Evolutionary conservation across 2,113 vertebrate genomes (phyloP), one percentile per base, ranked within the genome.

Genomic region (Balaenoptera acutorostrata): DNA sequence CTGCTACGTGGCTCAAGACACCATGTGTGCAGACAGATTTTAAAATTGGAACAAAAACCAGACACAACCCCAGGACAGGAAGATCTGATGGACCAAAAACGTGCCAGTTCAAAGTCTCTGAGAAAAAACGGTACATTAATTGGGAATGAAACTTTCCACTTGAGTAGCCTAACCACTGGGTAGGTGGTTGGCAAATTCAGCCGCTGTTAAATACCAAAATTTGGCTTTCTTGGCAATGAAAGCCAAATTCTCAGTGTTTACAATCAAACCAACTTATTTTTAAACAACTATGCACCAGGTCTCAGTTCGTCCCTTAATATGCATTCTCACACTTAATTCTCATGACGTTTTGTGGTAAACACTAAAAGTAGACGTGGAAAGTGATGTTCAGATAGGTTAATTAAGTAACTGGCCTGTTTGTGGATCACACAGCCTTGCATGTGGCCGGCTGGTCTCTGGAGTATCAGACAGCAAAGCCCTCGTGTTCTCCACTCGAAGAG

Each of bases 41-140:
- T 90, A 96, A 95, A 96, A 97, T 68, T 6, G n/a, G 78, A 97
- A 97, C 96, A 94, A 97, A 98, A 97, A 92, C 96, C 97, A 98
- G 97, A 95, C 78, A 64, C 72, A 95, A 94, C 91, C 91, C 86
- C 69, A 93, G 94, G 97, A 97, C 31, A 97, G 89, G 97, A 89
- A 97, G 92, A 96, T 68, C 57, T 61, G 75, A 95, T 89, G 93
- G 88, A 80, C 85, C 93, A 97, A 97, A 97, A 93, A 81, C 6
- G 59, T 12, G 93, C 25, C 90, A 96, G 52, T 66, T 97, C 88
- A n/a, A 72, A 95, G 88, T 88, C 71, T 89, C 93, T 88, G 82
- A 84, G 90, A 97, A 97, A 97, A 97, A 97, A 96, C 41, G 49
- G 88, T 29, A n/a, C 77, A 84, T 97, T 97, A 95, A 98, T 46